Evolutionary conservation across 2,797 vertebrate genomes (phyloP), one percentile per base, ranked within the genome.

Genomic region (Percopsis omiscomaycus): DNA sequence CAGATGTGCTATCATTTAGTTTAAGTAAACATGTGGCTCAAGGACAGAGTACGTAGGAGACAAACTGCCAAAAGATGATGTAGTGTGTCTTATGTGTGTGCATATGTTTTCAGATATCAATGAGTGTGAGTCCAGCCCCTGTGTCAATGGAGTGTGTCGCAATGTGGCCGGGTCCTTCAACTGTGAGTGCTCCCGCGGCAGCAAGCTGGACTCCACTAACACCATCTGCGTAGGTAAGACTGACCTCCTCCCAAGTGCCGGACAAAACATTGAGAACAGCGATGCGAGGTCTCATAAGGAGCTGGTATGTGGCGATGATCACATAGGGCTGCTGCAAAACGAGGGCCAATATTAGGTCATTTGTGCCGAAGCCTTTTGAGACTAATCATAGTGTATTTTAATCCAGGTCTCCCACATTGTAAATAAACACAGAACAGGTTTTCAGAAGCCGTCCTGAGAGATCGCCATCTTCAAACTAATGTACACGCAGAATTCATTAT

Each of bases 191-290:
- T 94, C 95, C 28, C 96, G 95, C 0, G 97, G 97, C 84, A 99
- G 96, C 93, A 98, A 97, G 28, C 89, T 99, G 88, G 96, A 98
- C 87, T 92, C 95, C 69, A 96, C 96, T 0, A 95, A 95, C 85
- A 95, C 95, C 89, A 93, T 99, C 90, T 99, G 97, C 0, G 95
- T 98, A 65, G 97, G 97, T 98, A 93, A 95, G 95, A 71, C 68
- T 73, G 37, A 59, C 55, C 44, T 47, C 59, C 50, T 58, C 61
- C 42, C 48, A 65, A 68, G 44, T 50, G 59, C 22, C 52, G 51
- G 62, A 49, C 1, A 10, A 4, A 72, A 73, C 37, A 42, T 8
- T 72, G 53, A 56, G 28, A 59, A 59, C 53, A 45, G 37, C 64
- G 0, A 71, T 0, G n/a, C 45, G 0, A 49, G 56, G 22, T 67